Evolutionary conservation across 2,888 invertebrate species (phyloP).

Genomic region (Napeogenes inachia): DNA sequence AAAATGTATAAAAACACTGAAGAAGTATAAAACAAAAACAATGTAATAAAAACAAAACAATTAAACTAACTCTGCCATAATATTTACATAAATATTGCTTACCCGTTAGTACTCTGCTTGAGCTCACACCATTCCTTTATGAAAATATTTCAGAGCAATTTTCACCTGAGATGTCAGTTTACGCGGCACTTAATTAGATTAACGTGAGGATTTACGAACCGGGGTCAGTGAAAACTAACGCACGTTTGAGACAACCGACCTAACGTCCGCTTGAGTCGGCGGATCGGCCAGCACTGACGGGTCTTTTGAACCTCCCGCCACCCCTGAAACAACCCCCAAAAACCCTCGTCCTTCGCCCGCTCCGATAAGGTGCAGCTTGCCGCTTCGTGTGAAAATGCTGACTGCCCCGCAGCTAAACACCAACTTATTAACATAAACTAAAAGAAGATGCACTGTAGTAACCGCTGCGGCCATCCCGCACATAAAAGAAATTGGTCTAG

Average conservation of each 20-base stretch:
- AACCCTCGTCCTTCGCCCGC: slow-evolving; percentile 48
- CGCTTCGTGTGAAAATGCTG: slow-evolving; percentile 53
- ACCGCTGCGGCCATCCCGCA: slow-evolving; percentile 30
- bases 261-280: slow-evolving; percentile 60
- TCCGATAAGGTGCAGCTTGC: slow-evolving; percentile 57
- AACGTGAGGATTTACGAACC: slow-evolving; percentile 44
- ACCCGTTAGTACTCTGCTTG: slow-evolving; percentile 50
- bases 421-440: slow-evolving; percentile 69
- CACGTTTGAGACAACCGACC: slow-evolving; percentile 37
- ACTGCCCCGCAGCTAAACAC: slow-evolving; percentile 54
- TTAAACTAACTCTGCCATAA: slow-evolving; percentile 20
- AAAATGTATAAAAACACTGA: no score
- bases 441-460: slow-evolving; percentile 58
- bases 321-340: slow-evolving; percentile 51
- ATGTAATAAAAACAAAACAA: slow-evolving; percentile 3
- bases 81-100: slow-evolving; percentile 38
- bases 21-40: neutral
- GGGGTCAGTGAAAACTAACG: slow-evolving; percentile 33
- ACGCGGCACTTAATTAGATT: slow-evolving; percentile 69
- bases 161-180: slow-evolving; percentile 57
- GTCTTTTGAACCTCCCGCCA: slow-evolving; percentile 50
- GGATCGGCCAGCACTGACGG: slow-evolving; percentile 65
- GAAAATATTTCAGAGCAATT: slow-evolving; percentile 41
- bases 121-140: slow-evolving; percentile 47
- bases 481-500: slow-evolving; percentile 29